Percentiles rank a stretch among this genome's conserved stretches.
These are phyloP conservation scores for Heliconius himera DNA, from an alignment of 1,140 invertebrate genomes.

Conservation along the genomic window DNA sequence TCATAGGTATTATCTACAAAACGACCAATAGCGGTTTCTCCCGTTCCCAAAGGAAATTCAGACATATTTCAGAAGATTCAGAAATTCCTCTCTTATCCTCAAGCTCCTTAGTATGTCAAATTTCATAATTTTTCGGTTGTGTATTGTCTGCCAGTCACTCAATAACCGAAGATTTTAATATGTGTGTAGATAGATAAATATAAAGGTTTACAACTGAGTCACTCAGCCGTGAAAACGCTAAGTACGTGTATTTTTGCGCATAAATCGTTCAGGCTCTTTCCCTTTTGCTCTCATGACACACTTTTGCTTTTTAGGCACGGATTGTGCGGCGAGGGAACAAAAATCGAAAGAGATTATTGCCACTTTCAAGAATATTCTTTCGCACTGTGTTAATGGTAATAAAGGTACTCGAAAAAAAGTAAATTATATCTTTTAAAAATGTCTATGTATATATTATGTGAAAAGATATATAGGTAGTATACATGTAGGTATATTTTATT, in stretches of 20 bases:
- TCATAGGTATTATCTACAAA: no score
- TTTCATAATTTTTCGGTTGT: no score
- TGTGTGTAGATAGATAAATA: neutral
- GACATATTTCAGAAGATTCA: no score
- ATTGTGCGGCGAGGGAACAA: slow-evolving; percentile 46
- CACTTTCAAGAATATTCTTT: slow-evolving; percentile 31
- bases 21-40: no score
- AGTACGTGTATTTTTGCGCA: slow-evolving; percentile 47
- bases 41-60: no score
- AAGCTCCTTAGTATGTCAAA: no score
- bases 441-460: neutral
- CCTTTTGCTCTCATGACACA: slow-evolving; percentile 47
- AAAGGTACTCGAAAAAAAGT: neutral
- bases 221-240: slow-evolving; percentile 38
- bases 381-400: slow-evolving; percentile 26
- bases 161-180: no score
- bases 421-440: neutral
- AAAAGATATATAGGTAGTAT: neutral
- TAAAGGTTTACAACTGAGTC: neutral
- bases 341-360: slow-evolving; percentile 50
- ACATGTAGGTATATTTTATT: no score
- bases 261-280: slow-evolving; percentile 52
- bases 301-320: slow-evolving; percentile 65
- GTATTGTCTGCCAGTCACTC: no score
- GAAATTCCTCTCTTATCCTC: no score